Percentiles rank a stretch among this genome's conserved stretches.
These are phyloP conservation scores for Napeogenes inachia DNA, from an alignment of 2,888 invertebrate species.

Conservation along the genomic window DNA sequence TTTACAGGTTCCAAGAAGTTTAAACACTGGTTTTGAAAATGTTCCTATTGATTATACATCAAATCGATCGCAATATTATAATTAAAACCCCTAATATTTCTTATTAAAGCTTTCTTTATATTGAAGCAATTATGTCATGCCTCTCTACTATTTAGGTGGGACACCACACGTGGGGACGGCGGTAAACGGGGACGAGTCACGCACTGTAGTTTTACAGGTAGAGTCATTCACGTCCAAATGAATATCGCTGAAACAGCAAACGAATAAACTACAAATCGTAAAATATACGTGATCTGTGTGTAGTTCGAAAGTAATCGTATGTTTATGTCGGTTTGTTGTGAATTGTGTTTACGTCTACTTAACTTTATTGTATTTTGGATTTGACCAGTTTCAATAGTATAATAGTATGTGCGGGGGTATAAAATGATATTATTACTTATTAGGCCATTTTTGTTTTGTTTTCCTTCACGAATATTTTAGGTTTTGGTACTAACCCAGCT, in stretches of 20 bases:
- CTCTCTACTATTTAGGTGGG: constrained; percentile 40
- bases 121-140: constrained; percentile 28
- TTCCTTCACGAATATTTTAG: no score
- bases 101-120: neutral
- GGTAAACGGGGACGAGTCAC: constrained; percentile 46
- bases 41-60: no score
- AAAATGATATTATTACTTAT: no score
- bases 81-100: neutral
- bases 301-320: constrained; percentile 5
- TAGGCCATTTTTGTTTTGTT: no score
- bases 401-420: no score
- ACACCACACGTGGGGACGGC: constrained; percentile 37
- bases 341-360: constrained; percentile 1
- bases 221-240: constrained; percentile 39
- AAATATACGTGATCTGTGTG: constrained; percentile 41
- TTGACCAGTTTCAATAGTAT: neutral
- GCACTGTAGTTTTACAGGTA: constrained; percentile 47
- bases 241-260: constrained; percentile 37
- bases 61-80: no score
- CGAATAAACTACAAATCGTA: constrained; percentile 46
- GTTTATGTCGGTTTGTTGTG: constrained; percentile 6
- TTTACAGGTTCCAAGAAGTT: no score
- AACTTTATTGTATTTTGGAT: neutral
- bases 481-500: no score
- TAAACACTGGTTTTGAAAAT: no score